Base-by-base conservation (phyloP, 53 echinoderm and acorn worm species). In the Holothuria leucospilota region DNA sequence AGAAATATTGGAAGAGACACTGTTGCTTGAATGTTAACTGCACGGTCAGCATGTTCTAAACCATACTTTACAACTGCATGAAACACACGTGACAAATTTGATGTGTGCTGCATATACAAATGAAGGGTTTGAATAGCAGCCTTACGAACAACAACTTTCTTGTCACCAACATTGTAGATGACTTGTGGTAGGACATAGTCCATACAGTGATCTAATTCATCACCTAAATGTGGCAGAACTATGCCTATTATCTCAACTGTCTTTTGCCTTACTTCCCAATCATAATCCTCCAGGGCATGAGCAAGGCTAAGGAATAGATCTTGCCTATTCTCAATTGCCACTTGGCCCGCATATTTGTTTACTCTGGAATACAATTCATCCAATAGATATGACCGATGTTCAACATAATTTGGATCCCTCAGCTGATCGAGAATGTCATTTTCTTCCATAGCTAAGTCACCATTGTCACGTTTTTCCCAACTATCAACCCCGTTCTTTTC, bases 181-280 rank as follows among this genome's bases (percentile, higher is more conserved):
- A 99, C 84, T 77, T 95, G 87, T 56, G 92, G 90, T 40, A 99
- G 80, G 64, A 99, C 86, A 52, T 90, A 84, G 27, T 88, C 83
- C 95, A 99, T 94, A 85, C 99, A 95, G 42, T 90, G 78, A 87
- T 99, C 99, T 39, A 99, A 92, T 28, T 99, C 95, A 9, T 86
- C 85, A 18, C 88, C 94, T 86, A 99, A 88, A 58, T 88, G 88
- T 79, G 99, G 95, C 63, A 99, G 90, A 40, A 99, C 85, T 82
- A 90, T 94, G 59, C 91, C 92, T 56, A 99, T 95, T 53, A 99
- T 88, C 70, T 95, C 95, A 51, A 94, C 92, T 61, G 95, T 91
- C 83, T 90, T 93, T 52, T 89, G 70, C 24, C 94, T 82, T 39
- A 99, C 94, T 81, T 95, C 90, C 87, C 88, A 92, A 73, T 95